Conservation (phyloP, 2,113 vertebrate genomes). For the Fulica atra region DNA sequence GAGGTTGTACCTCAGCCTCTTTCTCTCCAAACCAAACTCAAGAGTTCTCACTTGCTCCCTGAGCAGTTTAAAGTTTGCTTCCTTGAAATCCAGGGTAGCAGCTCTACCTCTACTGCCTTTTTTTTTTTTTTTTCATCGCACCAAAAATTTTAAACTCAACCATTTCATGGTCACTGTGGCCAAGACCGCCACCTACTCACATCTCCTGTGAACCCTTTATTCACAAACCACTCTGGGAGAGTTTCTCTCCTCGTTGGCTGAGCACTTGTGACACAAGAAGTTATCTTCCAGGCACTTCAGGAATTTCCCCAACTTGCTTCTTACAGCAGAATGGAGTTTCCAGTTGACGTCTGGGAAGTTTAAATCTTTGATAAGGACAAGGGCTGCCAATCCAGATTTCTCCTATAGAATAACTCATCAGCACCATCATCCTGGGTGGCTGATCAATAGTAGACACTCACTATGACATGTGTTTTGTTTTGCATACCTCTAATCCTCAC, state of each 20-base stretch:
- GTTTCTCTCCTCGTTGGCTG: neutral
- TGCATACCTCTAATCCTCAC: neutral
- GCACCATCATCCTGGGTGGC: neutral
- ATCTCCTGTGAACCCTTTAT: neutral
- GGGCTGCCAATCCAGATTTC: neutral
- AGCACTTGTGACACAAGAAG: neutral
- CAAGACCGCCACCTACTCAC: neutral
- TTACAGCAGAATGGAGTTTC: neutral
- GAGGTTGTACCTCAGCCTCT: neutral
- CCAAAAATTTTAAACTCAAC: neutral
- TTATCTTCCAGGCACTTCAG: neutral
- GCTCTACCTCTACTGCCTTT: too few species aligned
- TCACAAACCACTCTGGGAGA: neutral
- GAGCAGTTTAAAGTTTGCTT: neutral
- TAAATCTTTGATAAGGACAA: neutral
- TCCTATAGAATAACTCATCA: neutral
- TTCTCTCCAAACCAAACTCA: neutral
- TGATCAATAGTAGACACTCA: neutral
- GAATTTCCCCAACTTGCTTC: neutral
- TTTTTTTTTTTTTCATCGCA: neutral
- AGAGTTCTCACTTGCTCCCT: neutral
- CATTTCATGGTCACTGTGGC: neutral
- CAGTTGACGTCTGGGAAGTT: neutral
- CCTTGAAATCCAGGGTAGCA: neutral
- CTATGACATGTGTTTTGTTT: neutral